A percentile compares a stretch with the other conserved stretches of the same genome.
phyloP scores from a whole-genome alignment of 2,888 invertebrate species.

The Morpho helenor region DNA sequence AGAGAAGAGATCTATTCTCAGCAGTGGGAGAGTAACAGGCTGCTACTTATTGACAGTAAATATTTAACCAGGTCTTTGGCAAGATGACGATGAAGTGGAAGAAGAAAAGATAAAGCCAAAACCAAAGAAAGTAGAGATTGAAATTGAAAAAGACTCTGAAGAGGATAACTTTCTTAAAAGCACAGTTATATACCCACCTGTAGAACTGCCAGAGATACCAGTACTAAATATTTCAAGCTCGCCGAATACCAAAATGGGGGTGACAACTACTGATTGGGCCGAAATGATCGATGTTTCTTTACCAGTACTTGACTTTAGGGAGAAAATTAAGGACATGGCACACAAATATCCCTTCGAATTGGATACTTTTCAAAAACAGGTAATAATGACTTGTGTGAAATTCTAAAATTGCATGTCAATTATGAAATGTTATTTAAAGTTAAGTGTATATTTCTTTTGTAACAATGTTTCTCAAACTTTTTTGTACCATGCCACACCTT shows the following conservation, averaged over 20 bases:
- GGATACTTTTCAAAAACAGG: constrained; percentile 97
- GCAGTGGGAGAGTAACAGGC: too few relatives aligned
- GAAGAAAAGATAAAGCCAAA: constrained; percentile 36
- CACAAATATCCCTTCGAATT: constrained; percentile 93
- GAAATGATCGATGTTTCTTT: constrained; percentile 90
- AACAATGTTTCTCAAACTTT: too few relatives aligned
- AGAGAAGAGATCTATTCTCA: too few relatives aligned
- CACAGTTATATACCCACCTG: constrained; percentile 55
- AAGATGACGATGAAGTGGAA: constrained; percentile 55
- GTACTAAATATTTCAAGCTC: constrained; percentile 84
- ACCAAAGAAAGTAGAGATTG: constrained; percentile 33
- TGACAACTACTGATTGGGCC: constrained; percentile 89
- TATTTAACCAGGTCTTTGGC: constrained; percentile 59
- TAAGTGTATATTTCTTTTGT: too few relatives aligned
- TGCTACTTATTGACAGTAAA: too few relatives aligned
- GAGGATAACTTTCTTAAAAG: constrained; percentile 62
- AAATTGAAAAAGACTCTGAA: constrained; percentile 36
- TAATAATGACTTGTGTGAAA: constrained; percentile 30
- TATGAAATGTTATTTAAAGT: too few relatives aligned
- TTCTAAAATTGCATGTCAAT: too few relatives aligned
- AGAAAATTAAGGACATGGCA: constrained; percentile 90
- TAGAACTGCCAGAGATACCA: constrained; percentile 74
- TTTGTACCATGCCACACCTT: too few relatives aligned
- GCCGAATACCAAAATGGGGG: constrained; percentile 47
- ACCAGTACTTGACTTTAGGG: constrained; percentile 89